Evolutionary conservation across 2,888 invertebrate species (phyloP).

Genomic region (Thecophora atra): DNA sequence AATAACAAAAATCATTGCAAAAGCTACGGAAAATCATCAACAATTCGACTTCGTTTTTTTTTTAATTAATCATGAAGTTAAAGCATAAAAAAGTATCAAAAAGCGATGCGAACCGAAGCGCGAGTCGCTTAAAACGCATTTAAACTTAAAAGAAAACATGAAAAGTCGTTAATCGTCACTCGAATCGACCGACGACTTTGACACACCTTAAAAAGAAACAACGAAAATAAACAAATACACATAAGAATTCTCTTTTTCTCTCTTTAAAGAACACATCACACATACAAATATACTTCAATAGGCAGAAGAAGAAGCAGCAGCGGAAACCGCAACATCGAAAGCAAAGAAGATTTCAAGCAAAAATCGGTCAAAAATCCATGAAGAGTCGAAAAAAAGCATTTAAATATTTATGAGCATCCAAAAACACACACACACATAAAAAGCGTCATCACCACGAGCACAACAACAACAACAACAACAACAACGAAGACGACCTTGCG

Average conservation of each 20-base stretch:
- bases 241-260: neutral
- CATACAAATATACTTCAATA: no score
- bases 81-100: no score
- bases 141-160: no score
- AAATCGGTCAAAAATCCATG: neutral
- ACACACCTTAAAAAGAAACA: constrained; percentile 21
- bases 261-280: no score
- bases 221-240: neutral
- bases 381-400: neutral
- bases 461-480: constrained; percentile 29
- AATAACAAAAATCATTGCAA: no score
- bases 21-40: no score
- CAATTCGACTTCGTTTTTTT: no score
- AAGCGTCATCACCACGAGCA: neutral
- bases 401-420: neutral
- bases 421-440: neutral
- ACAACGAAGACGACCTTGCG: constrained; percentile 54
- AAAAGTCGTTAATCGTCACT: neutral
- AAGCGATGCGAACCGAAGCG: no score
- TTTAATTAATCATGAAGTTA: no score
- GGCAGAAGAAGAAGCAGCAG: no score
- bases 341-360: neutral
- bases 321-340: neutral
- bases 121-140: no score
- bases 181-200: constrained; percentile 3